Conservation (phyloP, 2,888 invertebrate species). For the Volucella inflata region DNA sequence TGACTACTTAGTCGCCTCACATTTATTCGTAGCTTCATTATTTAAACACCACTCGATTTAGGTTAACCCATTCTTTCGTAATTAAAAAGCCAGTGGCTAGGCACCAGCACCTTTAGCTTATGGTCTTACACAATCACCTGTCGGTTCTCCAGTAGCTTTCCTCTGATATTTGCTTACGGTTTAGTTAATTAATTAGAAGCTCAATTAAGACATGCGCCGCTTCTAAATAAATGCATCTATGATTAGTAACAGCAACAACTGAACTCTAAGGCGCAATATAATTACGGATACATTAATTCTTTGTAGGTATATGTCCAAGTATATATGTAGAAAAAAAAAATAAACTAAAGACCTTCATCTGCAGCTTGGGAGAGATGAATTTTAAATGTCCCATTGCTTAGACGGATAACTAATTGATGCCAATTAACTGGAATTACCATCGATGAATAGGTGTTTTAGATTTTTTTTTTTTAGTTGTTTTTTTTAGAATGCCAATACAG, state of each 20-base stretch:
- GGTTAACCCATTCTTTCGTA: conserved; percentile 28
- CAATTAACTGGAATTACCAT: conserved; percentile 64
- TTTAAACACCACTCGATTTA: not conserved
- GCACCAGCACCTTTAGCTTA: conserved; percentile 1
- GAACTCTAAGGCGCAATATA: conserved; percentile 49
- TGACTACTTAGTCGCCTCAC: conserved; percentile 1
- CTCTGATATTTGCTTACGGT: conserved; percentile 16
- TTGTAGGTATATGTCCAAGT: conserved; percentile 14
- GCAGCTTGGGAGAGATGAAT: conserved; percentile 48
- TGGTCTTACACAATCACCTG: conserved; percentile 23
- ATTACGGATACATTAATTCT: conserved; percentile 15
- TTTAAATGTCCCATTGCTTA: conserved; percentile 55
- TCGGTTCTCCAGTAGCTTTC: conserved; percentile 12
- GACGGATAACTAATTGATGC: conserved; percentile 67
- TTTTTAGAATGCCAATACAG: conserved; percentile 15
- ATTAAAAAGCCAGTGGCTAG: conserved; percentile 15
- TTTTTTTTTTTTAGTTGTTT: no score
- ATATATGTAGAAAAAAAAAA: conserved; percentile 20
- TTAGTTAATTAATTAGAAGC: conserved; percentile 51
- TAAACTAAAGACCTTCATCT: conserved; percentile 33
- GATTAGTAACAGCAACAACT: conserved; percentile 1
- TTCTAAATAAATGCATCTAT: conserved; percentile 1
- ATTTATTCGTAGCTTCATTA: not conserved
- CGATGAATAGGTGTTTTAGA: not conserved
- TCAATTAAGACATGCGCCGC: conserved; percentile 54